Conservation (phyloP, 2,888 invertebrate genomes). For the Ormyrus pomaceus region DNA sequence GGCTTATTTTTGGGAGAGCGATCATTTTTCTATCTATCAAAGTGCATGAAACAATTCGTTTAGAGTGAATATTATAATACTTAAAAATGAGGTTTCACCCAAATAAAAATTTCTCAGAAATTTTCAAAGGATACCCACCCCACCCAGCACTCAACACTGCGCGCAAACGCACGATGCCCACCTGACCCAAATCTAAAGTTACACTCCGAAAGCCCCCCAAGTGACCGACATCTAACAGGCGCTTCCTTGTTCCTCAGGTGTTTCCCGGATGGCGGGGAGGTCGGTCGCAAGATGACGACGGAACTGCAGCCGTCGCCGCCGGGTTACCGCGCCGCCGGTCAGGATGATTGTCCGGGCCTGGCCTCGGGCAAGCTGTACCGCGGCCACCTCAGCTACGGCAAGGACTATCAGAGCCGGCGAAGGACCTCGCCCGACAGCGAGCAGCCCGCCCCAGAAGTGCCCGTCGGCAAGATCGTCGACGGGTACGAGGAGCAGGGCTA, state of each 20-base stretch:
- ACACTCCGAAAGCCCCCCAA: neutral
- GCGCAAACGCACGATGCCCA: neutral
- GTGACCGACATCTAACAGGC: neutral
- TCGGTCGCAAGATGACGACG: constrained; percentile 75
- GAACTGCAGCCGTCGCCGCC: constrained; percentile 74
- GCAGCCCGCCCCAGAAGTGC: constrained; percentile 53
- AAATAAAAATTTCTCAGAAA: too few relatives aligned
- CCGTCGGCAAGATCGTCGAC: constrained; percentile 59
- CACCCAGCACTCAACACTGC: too few relatives aligned
- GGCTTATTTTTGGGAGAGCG: too few relatives aligned
- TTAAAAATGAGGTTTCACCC: too few relatives aligned
- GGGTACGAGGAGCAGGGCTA: constrained; percentile 61
- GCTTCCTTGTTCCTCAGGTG: constrained; percentile 64
- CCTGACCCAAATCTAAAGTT: constrained; percentile 37
- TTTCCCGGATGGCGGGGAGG: constrained; percentile 75
- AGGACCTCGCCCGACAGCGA: constrained; percentile 35
- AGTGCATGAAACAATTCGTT: too few relatives aligned
- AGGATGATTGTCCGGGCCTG: constrained; percentile 71
- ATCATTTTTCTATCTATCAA: too few relatives aligned
- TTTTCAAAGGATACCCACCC: too few relatives aligned
- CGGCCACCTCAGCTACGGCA: neutral
- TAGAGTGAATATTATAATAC: too few relatives aligned
- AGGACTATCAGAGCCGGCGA: constrained; percentile 53
- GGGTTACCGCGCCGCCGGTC: constrained; percentile 71
- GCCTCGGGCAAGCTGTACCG: constrained; percentile 59